A percentile compares a stretch with the other conserved stretches of the same genome.
phyloP scores from a whole-genome alignment of 2,113 vertebrate species.

The Phalacrocorax pelagicus region DNA sequence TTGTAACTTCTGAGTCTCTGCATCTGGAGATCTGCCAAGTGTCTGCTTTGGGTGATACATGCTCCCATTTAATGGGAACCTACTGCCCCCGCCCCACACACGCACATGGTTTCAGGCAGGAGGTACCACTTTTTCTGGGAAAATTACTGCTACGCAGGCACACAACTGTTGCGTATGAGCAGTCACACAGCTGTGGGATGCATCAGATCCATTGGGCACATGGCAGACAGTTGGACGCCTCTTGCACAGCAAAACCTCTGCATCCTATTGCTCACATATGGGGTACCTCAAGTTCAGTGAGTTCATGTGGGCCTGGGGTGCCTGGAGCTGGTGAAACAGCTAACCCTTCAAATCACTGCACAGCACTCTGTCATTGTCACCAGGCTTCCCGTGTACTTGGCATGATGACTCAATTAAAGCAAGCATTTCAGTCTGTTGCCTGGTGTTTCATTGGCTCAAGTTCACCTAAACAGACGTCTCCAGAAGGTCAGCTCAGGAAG shows the following conservation, averaged over 20 bases:
- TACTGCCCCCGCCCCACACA: background rate
- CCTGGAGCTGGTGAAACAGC: background rate
- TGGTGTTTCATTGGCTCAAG: background rate
- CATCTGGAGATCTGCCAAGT: slow-evolving; percentile 16
- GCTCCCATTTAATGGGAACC: background rate
- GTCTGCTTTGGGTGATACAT: background rate
- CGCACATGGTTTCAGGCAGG: background rate
- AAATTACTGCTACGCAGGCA: background rate
- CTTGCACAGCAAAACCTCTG: background rate
- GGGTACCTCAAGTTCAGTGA: background rate
- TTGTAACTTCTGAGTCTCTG: slow-evolving; percentile 10
- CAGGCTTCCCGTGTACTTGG: background rate
- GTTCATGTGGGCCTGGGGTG: background rate
- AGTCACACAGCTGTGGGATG: background rate
- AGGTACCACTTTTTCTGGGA: background rate
- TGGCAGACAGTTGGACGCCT: background rate
- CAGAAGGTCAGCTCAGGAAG: background rate
- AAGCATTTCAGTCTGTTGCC: slow-evolving; percentile 4
- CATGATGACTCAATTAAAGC: background rate
- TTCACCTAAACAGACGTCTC: background rate
- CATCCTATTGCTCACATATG: accelerated
- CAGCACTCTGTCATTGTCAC: background rate
- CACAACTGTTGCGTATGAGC: background rate
- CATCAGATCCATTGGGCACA: accelerated
- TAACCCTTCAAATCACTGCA: background rate